A percentile compares a stretch with the other conserved stretches of the same genome.
Evolutionary conservation across 1,140 invertebrate genomes (phyloP).

Genomic region (Aphaenogaster floridana): DNA sequence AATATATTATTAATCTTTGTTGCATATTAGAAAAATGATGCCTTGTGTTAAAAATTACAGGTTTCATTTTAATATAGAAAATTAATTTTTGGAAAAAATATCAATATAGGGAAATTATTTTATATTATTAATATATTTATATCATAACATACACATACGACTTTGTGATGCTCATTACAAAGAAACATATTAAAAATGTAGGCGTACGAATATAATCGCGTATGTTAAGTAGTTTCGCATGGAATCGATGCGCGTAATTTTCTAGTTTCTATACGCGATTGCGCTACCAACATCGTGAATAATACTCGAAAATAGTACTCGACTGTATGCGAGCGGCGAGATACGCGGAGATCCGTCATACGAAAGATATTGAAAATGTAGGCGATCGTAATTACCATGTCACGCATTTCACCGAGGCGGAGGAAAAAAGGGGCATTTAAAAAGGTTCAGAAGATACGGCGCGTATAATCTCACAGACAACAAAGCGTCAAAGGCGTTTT

Average conservation of each 20-base stretch:
- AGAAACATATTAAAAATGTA: not conserved
- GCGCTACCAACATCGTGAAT: not conserved
- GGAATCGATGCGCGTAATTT: not conserved
- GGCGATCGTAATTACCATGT: conserved; percentile 21
- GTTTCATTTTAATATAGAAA: not conserved
- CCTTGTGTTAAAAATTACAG: not conserved
- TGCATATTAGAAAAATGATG: not conserved
- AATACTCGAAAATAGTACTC: conserved; percentile 31
- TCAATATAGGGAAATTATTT: not conserved
- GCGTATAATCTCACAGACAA: not conserved
- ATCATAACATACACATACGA: not conserved
- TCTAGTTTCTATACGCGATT: not conserved
- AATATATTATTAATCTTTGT: not conserved
- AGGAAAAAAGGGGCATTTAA: conserved; percentile 21
- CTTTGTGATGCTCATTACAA: not conserved
- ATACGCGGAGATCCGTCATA: conserved; percentile 6
- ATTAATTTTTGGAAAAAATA: not conserved
- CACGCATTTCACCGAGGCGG: conserved; percentile 23
- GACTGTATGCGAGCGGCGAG: not conserved
- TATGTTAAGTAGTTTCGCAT: not conserved
- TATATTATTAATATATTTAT: not conserved
- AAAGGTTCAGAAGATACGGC: conserved; percentile 9
- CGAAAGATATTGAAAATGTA: conserved; percentile 43
- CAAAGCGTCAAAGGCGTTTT: conserved; percentile 36
- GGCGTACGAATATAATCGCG: not conserved